Evolutionary conservation across 2,113 vertebrate genomes (phyloP), one percentile per base, ranked within the genome.

Genomic region (Cyprinodon tularosa): DNA sequence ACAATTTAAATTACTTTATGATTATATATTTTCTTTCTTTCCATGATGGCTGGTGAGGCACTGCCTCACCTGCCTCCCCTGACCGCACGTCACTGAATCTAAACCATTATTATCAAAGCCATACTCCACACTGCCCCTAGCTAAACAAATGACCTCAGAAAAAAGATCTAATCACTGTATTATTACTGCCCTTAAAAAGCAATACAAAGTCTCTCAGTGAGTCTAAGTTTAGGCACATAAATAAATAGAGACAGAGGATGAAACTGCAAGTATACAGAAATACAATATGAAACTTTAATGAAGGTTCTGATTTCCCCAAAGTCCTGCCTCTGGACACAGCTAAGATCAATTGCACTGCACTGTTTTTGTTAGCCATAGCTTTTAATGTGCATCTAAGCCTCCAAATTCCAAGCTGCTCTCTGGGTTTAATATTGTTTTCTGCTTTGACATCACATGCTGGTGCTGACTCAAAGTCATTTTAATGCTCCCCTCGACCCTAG

Each of bases 281-380:
- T 74, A 86, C 86, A 89, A 88, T 88, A 91, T 91, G 83, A 91
- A 93, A 91, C 84, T 93, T 93, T 91, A 93, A 93, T 93, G 89
- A 93, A 87, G 89, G 72, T 84, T 89, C 74, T 92, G 91, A 92
- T 93, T 93, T 93, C 90, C 91, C 91, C 76, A 81, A 83, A 71
- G 91, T 84, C 85, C 83, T 88, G 77, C 84, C 68, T 88, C 91
- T 87, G 85, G 80, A 88, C 82, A 88, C 81, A 80, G 69, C 83
- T 85, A 57, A 90, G 83, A 91, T 91, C 90, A 90, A 84, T 88
- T 89, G 74, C 72, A 76, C 68, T 74, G 67, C 59, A 20, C 50
- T 73, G 75, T 68, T 85, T 81, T 86, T 84, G 81, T 84, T 81
- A 62, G 74, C 85, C 60, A 59, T 71, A 70, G 74, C 70, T 84